These are phyloP conservation scores for Bombus ignitus DNA, from an alignment of 1,140 invertebrate genomes.

Conservation along the genomic window DNA sequence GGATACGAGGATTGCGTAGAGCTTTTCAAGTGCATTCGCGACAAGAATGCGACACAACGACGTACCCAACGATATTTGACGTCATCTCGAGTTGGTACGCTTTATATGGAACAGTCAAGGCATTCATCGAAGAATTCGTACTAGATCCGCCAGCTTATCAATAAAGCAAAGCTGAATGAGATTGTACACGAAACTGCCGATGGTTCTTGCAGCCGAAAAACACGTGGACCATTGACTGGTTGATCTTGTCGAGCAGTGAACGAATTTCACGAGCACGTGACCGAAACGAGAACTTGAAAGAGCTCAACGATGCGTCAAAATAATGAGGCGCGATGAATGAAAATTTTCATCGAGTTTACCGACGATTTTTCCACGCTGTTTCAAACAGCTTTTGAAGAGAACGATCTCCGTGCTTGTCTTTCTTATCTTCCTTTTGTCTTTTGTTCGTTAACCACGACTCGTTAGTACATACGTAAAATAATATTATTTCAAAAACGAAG, in stretches of 20 bases:
- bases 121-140: constrained; percentile 55
- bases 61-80: constrained; percentile 42
- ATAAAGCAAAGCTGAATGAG: constrained; percentile 37
- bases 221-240: background rate
- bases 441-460: background rate
- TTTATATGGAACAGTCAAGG: constrained; percentile 50
- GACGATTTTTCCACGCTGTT: constrained; percentile 2
- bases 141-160: constrained; percentile 40
- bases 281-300: background rate
- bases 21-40: constrained; percentile 45
- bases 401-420: background rate
- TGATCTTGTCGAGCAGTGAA: background rate
- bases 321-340: constrained; percentile 29
- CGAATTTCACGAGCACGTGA: background rate
- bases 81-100: constrained; percentile 35
- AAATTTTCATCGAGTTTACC: background rate
- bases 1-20: constrained; percentile 33
- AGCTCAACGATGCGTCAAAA: constrained; percentile 27
- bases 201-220: background rate
- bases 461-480: too few species aligned
- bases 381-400: background rate
- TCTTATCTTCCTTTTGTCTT: background rate
- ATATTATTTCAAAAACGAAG: too few species aligned
- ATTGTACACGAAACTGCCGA: constrained; percentile 16
- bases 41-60: constrained; percentile 43